Evolutionary conservation across 1,140 invertebrate genomes (phyloP).

Genomic region (Aphaenogaster rudis): DNA sequence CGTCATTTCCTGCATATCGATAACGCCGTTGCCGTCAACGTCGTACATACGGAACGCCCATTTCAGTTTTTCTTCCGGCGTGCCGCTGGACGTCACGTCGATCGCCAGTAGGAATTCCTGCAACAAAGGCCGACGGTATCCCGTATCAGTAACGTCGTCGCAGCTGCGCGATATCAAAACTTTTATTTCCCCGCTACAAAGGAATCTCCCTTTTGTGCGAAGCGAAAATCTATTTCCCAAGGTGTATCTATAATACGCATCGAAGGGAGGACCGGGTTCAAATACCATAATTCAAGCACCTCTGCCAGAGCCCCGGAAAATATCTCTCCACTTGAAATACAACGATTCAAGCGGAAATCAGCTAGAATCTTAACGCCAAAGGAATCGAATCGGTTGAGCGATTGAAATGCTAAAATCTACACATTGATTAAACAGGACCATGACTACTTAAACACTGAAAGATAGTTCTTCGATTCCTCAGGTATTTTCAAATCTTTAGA

Average conservation of each 20-base stretch:
- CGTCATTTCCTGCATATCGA: constrained; percentile 98
- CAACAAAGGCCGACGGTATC: constrained; percentile 77
- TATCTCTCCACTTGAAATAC: background rate
- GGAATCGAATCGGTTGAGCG: background rate
- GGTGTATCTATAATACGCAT: background rate
- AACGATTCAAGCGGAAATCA: background rate
- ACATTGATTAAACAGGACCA: background rate
- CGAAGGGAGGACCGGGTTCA: background rate
- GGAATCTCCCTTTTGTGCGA: constrained; percentile 8
- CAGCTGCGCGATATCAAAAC: constrained; percentile 35
- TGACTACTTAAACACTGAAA: background rate
- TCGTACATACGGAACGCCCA: constrained; percentile 99
- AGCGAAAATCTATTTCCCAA: constrained; percentile 46
- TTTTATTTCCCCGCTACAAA: constrained; percentile 41
- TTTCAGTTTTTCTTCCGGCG: constrained; percentile 99
- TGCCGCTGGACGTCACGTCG: constrained; percentile 98
- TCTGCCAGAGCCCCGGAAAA: background rate
- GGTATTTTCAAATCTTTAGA: background rate
- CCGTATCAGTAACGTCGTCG: constrained; percentile 11
- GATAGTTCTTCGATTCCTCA: background rate
- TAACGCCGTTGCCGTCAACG: constrained; percentile 99
- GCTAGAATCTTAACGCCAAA: background rate
- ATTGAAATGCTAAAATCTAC: background rate
- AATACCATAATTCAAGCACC: constrained; percentile 14
- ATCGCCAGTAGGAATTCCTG: constrained; percentile 99